Base-by-base conservation (phyloP, 2,888 invertebrate species). In the Pediacus dermestoides region DNA sequence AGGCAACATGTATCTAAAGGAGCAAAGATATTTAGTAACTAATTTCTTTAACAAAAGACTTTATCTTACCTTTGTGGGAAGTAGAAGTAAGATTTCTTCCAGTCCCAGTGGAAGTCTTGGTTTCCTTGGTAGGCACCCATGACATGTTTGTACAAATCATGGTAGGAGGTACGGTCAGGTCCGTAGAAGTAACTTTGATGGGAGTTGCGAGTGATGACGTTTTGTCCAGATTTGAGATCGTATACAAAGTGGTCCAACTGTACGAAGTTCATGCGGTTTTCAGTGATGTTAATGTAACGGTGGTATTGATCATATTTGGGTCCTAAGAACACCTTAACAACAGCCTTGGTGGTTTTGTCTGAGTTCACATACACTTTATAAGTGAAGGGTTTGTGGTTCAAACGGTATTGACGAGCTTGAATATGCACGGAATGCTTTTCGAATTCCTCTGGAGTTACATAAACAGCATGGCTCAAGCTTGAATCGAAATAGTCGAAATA, bases 381-480 rank as follows among this genome's bases (percentile, higher is more conserved):
- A 37, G 70, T 71, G 73, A 84, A 86, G 2, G 75, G 73, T 44
- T 81, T 77, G 70, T 84, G 80, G 68, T 81, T 81, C 23, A 86
- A 70, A 50, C 85, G 81, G 44, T 77, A 73, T 61, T 85, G 83
- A 35, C 80, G 78, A 2, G 79, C 76, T 51, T 75, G 69, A 52
- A 77, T 75, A 22, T 72, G 60, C 48, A 66, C 66, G 1, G 66
- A 61, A 37, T 71, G 63, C 7, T 65, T 61, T 10, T 57, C 50
- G 58, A 62, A 70, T 63, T 75, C 71, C 51, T 74, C 70, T 15
- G 68, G 60, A 34, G 64, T 69, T 52, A 70, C 63, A 39, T 71
- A 64, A 9, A 80, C 63, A 27, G 71, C 73, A 52, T 74, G 74
- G 46, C 74, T 75, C 4, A 85, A 70, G 55, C 82, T 81, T 34